Conservation (phyloP, 2,113 vertebrate genomes). For the Pica pica region DNA sequence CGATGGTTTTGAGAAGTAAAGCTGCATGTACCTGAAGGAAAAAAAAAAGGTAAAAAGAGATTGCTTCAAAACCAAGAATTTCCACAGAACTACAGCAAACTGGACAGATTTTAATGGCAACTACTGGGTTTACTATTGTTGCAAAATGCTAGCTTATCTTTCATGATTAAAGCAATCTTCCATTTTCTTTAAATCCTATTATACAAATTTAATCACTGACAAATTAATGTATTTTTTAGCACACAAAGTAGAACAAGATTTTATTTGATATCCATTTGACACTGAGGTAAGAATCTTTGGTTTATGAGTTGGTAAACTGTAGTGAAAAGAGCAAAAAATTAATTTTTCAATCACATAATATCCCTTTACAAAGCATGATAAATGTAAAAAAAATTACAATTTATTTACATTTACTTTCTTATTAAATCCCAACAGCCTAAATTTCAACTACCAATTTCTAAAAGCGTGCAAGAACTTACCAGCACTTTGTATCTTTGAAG, state of each 20-base stretch:
- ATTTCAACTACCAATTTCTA: background rate
- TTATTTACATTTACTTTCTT: background rate
- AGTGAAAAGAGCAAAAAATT: background rate
- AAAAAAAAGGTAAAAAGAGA: background rate
- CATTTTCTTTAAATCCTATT: background rate
- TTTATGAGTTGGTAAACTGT: background rate
- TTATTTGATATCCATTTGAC: background rate
- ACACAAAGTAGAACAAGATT: background rate
- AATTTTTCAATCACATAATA: background rate
- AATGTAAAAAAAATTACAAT: background rate
- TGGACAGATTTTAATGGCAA: background rate
- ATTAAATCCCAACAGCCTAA: background rate
- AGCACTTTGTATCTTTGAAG: constrained; percentile 56
- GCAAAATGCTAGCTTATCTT: background rate
- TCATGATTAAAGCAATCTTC: background rate
- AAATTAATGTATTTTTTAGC: background rate
- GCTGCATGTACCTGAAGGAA: constrained; percentile 51
- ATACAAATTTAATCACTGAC: background rate
- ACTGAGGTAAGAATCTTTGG: background rate
- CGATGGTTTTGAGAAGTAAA: constrained; percentile 74
- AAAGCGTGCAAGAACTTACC: constrained; percentile 66
- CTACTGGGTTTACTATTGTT: background rate
- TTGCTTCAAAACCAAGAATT: background rate
- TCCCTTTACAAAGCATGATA: background rate
- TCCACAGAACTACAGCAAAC: background rate